A percentile compares a stretch with the other conserved stretches of the same genome.
Conservation (phyloP, 2,888 invertebrate species). For the Furcula furcula region DNA sequence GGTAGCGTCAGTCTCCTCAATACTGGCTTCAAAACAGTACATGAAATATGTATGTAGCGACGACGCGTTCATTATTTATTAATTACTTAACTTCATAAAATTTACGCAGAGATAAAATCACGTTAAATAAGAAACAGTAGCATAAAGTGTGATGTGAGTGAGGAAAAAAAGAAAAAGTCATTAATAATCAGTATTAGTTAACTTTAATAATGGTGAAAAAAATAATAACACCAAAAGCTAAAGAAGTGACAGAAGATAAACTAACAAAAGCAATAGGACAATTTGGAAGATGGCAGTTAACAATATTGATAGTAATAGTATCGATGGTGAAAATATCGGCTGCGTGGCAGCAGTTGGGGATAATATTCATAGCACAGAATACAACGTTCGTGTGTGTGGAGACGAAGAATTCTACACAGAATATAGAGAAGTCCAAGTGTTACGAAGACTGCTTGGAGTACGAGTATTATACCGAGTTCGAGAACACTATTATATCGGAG, state of each 20-base stretch:
- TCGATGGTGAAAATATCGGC: constrained; percentile 85
- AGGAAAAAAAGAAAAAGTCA: constrained; percentile 1
- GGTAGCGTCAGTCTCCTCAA: background rate
- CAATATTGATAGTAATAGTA: constrained; percentile 80
- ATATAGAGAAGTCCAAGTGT: constrained; percentile 61
- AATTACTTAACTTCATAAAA: no score
- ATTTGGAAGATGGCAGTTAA: constrained; percentile 84
- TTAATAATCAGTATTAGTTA: constrained; percentile 2
- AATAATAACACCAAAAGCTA: constrained; percentile 13
- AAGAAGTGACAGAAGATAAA: constrained; percentile 28
- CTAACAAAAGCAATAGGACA: constrained; percentile 41
- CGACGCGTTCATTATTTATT: no score
- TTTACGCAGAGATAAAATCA: no score
- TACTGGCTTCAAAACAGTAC: no score
- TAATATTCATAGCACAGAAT: constrained; percentile 86
- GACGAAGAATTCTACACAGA: constrained; percentile 35
- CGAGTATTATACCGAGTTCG: constrained; percentile 82
- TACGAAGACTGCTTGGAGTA: constrained; percentile 73
- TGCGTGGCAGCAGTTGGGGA: constrained; percentile 86
- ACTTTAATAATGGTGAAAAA: constrained; percentile 2
- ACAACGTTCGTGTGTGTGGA: constrained; percentile 69
- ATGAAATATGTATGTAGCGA: no score
- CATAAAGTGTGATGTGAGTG: constrained; percentile 1
- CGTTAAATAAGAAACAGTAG: no score
- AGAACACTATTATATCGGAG: constrained; percentile 85